Evolutionary conservation across 2,113 vertebrate species (phyloP), one percentile per base, ranked within the genome.

Genomic region (Protomyctophum bolini): DNA sequence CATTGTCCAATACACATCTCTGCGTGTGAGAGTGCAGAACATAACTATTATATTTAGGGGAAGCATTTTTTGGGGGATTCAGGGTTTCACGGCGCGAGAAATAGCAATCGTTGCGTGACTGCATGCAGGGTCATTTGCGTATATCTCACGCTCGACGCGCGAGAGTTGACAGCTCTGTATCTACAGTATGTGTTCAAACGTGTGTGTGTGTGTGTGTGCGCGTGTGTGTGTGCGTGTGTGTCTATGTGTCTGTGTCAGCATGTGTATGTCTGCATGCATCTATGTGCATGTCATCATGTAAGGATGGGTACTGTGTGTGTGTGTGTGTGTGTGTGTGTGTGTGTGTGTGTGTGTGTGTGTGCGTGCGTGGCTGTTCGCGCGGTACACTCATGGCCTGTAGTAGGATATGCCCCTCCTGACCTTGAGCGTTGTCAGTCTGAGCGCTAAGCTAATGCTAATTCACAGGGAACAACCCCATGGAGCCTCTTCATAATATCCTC

Each of bases 361-460:
- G 41, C 45, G 12, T 48, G 10, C 15, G 10, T 11, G 45, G 83
- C 29, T 41, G 15, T 77, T 63, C 76, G 77, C 75, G 75, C 21
- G 21, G 21, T 21, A 21, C 58, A 73, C 70, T 71, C n/a, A 58
- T 88, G 79, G 84, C 89, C 87, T 60, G 66, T 90, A 87, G 87
- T 88, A 70, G 73, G 73, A 74, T 85, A 83, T 80, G 82, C 86
- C 84, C 86, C 65, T 86, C 83, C 79, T 88, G 90, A 90, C 91
- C 91, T 92, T 92, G 91, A 89, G 79, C 67, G n/a, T 88, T 86
- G 87, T 90, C 86, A 89, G 85, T 87, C 82, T 88, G 81, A 86
- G 81, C 81, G 82, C 87, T 89, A 80, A 80, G 87, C 88, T 91
- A 89, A 89, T 91, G 88, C 87, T 63, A 63, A 70, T 62, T 59